Percentiles rank a stretch among this genome's conserved stretches.
Evolutionary conservation across 2,888 invertebrate genomes (phyloP).

Genomic region (Netelia melanura): DNA sequence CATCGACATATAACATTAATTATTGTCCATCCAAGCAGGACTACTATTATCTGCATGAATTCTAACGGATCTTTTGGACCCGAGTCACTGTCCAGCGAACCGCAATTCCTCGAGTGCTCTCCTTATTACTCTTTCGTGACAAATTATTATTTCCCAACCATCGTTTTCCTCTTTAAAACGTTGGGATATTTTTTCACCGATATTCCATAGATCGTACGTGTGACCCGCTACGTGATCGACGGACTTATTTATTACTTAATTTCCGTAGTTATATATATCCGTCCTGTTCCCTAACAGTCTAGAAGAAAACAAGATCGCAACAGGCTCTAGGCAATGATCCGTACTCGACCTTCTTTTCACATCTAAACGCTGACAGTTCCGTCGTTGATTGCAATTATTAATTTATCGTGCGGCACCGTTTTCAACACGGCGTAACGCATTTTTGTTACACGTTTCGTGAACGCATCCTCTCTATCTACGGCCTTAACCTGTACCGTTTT

Average conservation of each 20-base stretch:
- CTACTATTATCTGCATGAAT: slow-evolving; percentile 51
- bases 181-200: not conserved
- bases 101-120: slow-evolving; percentile 72
- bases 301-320: not conserved
- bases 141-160: slow-evolving; percentile 68
- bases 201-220: not conserved
- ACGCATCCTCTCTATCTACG: slow-evolving; percentile 17
- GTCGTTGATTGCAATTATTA: slow-evolving; percentile 57
- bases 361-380: slow-evolving; percentile 40
- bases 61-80: slow-evolving; percentile 73
- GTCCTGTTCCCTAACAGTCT: not conserved
- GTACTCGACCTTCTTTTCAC: slow-evolving; percentile 53
- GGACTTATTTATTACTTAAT: not conserved
- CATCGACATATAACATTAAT: slow-evolving; percentile 34
- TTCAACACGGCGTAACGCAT: slow-evolving; percentile 28
- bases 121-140: slow-evolving; percentile 61
- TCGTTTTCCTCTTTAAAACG: not conserved
- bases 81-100: slow-evolving; percentile 72
- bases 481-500: slow-evolving; percentile 32
- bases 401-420: slow-evolving; percentile 64
- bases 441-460: slow-evolving; percentile 16
- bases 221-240: not conserved
- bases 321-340: not conserved
- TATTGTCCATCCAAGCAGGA: slow-evolving; percentile 43
- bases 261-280: no score